These are phyloP conservation scores for Notodonta ziczac DNA, from an alignment of 2,888 invertebrate species.

Conservation along the genomic window DNA sequence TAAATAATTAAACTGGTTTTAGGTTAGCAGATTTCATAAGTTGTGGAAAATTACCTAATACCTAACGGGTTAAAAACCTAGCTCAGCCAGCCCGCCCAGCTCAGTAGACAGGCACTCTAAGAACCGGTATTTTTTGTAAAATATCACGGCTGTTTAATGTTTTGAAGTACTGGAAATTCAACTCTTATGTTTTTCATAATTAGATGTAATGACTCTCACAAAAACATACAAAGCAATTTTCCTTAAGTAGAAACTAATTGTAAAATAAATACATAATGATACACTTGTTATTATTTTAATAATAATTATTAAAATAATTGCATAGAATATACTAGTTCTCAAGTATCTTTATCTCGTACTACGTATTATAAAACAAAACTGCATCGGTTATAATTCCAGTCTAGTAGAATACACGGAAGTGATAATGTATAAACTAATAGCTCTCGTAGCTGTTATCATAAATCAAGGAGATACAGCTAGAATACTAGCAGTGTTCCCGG, in stretches of 20 bases:
- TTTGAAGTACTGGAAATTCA: neutral
- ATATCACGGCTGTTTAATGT: too few relatives aligned
- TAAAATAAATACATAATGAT: neutral
- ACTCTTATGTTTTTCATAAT: neutral
- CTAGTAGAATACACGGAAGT: neutral
- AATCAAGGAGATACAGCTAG: neutral
- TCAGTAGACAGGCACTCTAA: too few relatives aligned
- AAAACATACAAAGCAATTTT: neutral
- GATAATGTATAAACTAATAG: neutral
- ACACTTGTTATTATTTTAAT: too few relatives aligned
- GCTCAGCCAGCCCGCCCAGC: too few relatives aligned
- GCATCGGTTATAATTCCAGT: neutral
- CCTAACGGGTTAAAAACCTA: too few relatives aligned
- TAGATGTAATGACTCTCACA: neutral
- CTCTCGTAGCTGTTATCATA: neutral
- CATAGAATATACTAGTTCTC: neutral
- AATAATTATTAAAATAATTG: neutral
- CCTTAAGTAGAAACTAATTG: neutral
- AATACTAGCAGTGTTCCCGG: conserved; percentile 49
- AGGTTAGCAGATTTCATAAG: too few relatives aligned
- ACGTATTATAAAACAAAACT: neutral
- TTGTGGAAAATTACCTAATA: too few relatives aligned
- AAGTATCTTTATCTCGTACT: neutral
- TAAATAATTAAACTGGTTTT: too few relatives aligned
- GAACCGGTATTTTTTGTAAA: too few relatives aligned